phyloP scores from a whole-genome alignment of 2,888 invertebrate species.

The Drosophila peninsularis region DNA sequence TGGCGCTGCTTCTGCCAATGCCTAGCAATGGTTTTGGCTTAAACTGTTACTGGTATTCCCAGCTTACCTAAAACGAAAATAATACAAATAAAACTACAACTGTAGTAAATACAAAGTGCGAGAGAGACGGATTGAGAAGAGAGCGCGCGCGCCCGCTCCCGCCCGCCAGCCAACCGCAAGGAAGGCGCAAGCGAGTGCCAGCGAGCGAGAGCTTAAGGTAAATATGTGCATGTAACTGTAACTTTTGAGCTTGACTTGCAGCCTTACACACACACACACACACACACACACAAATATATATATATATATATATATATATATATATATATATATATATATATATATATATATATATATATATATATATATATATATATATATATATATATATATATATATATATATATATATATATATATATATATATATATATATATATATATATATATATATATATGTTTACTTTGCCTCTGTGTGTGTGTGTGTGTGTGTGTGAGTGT shows the following conservation, averaged over 20 bases:
- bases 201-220: slow-evolving; percentile 34
- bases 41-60: slow-evolving; percentile 52
- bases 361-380: too few species aligned
- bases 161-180: slow-evolving; percentile 13
- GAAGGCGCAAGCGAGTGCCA: slow-evolving; percentile 22
- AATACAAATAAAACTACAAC: background rate
- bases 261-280: background rate
- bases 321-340: too few species aligned
- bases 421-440: too few species aligned
- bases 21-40: slow-evolving; percentile 62
- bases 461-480: too few species aligned
- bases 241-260: slow-evolving; percentile 18
- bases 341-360: too few species aligned
- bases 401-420: too few species aligned
- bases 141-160: slow-evolving; percentile 25
- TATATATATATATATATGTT: too few species aligned
- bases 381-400: too few species aligned
- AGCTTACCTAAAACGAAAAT: slow-evolving; percentile 50
- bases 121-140: slow-evolving; percentile 17
- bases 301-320: too few species aligned
- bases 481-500: background rate
- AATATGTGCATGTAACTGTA: slow-evolving; percentile 19
- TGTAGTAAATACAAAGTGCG: slow-evolving; percentile 2
- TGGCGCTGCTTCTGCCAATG: slow-evolving; percentile 67
- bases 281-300: too few species aligned